phyloP scores from a whole-genome alignment of 2,888 invertebrate genomes.

The Thyatira batis region DNA sequence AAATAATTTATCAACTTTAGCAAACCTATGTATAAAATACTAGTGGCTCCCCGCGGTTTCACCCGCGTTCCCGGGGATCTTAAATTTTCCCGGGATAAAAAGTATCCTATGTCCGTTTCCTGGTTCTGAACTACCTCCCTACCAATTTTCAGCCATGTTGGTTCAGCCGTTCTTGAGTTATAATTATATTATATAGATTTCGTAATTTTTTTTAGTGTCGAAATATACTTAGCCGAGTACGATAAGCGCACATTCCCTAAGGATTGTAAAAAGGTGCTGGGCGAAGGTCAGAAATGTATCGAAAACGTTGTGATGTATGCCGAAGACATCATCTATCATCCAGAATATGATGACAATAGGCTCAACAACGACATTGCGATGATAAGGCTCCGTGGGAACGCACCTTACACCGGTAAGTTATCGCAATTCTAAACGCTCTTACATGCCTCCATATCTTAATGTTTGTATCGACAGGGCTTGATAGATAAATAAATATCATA shows the following conservation, averaged over 20 bases:
- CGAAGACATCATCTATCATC: constrained; percentile 51
- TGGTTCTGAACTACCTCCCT: too few relatives aligned
- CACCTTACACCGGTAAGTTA: constrained; percentile 64
- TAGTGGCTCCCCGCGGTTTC: too few relatives aligned
- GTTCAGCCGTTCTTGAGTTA: too few relatives aligned
- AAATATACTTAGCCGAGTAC: constrained; percentile 65
- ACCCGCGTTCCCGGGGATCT: too few relatives aligned
- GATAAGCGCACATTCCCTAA: constrained; percentile 69
- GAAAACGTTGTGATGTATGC: constrained; percentile 58
- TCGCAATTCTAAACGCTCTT: neutral
- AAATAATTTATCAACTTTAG: too few relatives aligned
- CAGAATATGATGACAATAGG: constrained; percentile 52
- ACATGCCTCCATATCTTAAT: neutral
- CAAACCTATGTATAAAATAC: too few relatives aligned
- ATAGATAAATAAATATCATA: neutral
- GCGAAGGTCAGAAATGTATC: constrained; percentile 54
- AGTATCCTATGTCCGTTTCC: too few relatives aligned
- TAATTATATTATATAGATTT: neutral
- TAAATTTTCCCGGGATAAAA: too few relatives aligned
- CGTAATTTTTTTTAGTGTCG: constrained; percentile 47
- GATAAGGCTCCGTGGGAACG: constrained; percentile 50
- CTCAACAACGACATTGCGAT: constrained; percentile 69
- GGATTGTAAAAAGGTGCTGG: constrained; percentile 56
- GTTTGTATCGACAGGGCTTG: neutral
- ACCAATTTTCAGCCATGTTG: neutral